Conservation (phyloP, 2,888 invertebrate species). For the Agrotis ipsilon region DNA sequence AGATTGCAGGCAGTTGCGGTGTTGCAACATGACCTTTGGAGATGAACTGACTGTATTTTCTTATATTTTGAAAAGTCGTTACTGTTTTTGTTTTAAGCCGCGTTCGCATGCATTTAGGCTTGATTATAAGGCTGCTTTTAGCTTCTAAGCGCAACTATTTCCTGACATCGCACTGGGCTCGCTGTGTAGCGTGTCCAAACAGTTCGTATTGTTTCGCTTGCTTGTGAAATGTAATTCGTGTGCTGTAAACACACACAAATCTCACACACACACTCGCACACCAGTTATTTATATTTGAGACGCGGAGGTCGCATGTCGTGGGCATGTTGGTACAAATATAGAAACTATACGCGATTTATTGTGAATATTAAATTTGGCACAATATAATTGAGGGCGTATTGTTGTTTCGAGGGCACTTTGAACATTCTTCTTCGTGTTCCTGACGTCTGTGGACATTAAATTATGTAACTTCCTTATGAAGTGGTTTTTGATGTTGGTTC, state of each 20-base stretch:
- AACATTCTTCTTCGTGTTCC: conserved; percentile 43
- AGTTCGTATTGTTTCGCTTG: conserved; percentile 84
- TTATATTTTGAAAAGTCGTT: background rate
- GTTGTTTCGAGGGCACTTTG: conserved; percentile 18
- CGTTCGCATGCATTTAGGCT: background rate
- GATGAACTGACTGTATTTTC: background rate
- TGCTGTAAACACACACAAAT: conserved; percentile 80
- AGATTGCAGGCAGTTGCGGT: background rate
- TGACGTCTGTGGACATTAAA: conserved; percentile 19
- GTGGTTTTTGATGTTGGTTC: background rate
- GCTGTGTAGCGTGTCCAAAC: conserved; percentile 68
- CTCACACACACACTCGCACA: conserved; percentile 72
- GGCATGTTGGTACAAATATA: conserved; percentile 75
- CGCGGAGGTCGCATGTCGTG: conserved; percentile 82
- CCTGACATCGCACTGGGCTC: conserved; percentile 55
- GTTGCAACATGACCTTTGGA: conserved; percentile 1
- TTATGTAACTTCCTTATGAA: conserved; percentile 19
- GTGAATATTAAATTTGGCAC: conserved; percentile 67
- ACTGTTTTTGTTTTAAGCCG: too few relatives aligned
- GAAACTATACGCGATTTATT: conserved; percentile 69
- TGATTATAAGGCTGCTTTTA: background rate
- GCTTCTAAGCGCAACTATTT: conserved; percentile 13
- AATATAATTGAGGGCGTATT: conserved; percentile 61
- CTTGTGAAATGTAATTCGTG: conserved; percentile 84
- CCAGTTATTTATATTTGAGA: conserved; percentile 82